These are phyloP conservation scores for Aethes cnicana DNA, from an alignment of 2,888 invertebrate species.

Conservation along the genomic window DNA sequence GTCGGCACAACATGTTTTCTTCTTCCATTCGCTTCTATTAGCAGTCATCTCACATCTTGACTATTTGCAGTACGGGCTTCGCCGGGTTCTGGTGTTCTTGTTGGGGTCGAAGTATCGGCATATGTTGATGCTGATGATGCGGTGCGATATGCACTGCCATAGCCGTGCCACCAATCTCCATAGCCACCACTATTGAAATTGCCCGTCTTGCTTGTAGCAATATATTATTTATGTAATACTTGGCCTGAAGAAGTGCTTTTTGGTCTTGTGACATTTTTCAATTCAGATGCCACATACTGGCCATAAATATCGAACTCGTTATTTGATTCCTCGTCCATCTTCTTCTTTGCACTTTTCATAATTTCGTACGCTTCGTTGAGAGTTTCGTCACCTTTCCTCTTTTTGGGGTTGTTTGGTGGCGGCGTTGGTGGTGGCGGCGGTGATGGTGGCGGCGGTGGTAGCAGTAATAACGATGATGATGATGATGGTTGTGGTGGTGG, in stretches of 20 bases:
- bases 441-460: neutral
- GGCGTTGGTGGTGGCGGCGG: neutral
- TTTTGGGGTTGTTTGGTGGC: conserved; percentile 1
- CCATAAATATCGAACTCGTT: conserved; percentile 14
- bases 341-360: conserved; percentile 10
- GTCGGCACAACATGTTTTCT: too few species aligned
- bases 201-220: conserved; percentile 21
- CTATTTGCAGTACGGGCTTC: conserved; percentile 16
- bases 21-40: too few species aligned
- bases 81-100: conserved; percentile 16
- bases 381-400: conserved; percentile 10
- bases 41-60: too few species aligned
- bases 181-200: conserved; percentile 13
- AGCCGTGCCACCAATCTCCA: conserved; percentile 8
- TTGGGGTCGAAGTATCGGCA: conserved; percentile 15
- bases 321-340: conserved; percentile 8
- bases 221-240: conserved; percentile 23
- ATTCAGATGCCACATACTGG: conserved; percentile 15
- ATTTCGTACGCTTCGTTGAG: conserved; percentile 9
- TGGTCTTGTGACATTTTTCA: conserved; percentile 13
- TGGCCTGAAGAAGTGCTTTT: conserved; percentile 15
- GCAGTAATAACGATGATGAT: neutral
- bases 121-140: conserved; percentile 23
- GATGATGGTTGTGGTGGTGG: neutral
- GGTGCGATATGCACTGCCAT: conserved; percentile 13